phyloP scores from a whole-genome alignment of 2,113 vertebrate genomes.

The Festucalex cinctus region DNA sequence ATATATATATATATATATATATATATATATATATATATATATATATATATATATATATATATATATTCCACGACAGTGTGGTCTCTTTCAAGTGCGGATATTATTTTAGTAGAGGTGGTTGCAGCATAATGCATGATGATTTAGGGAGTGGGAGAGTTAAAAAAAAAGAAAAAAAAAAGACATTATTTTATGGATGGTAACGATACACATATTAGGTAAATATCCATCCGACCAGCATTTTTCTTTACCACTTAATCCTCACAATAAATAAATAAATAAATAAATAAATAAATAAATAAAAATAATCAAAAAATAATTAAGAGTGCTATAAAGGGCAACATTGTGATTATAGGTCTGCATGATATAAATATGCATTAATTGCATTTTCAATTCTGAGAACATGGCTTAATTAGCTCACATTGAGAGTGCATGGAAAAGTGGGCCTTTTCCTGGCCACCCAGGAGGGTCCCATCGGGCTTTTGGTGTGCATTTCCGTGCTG shows the following conservation, averaged over 20 bases:
- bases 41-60: too few relatives aligned
- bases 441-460: conserved; percentile 78
- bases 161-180: too few relatives aligned
- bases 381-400: background rate
- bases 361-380: too few relatives aligned
- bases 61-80: background rate
- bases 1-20: too few relatives aligned
- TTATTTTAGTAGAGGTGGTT: background rate
- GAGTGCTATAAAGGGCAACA: background rate
- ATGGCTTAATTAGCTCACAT: conserved; percentile 57
- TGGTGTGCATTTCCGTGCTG: conserved; percentile 71
- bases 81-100: background rate
- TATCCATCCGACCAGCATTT: too few relatives aligned
- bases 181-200: background rate
- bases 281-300: background rate
- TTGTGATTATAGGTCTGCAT: too few relatives aligned
- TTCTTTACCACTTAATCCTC: too few relatives aligned
- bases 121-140: background rate
- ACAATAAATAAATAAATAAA: background rate
- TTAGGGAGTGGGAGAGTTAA: too few relatives aligned
- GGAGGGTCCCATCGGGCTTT: conserved; percentile 67
- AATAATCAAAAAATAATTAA: background rate
- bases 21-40: too few relatives aligned
- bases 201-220: background rate
- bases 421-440: conserved; percentile 45